Conservation (phyloP, 2,888 invertebrate species). For the Temnothorax ravouxi region DNA sequence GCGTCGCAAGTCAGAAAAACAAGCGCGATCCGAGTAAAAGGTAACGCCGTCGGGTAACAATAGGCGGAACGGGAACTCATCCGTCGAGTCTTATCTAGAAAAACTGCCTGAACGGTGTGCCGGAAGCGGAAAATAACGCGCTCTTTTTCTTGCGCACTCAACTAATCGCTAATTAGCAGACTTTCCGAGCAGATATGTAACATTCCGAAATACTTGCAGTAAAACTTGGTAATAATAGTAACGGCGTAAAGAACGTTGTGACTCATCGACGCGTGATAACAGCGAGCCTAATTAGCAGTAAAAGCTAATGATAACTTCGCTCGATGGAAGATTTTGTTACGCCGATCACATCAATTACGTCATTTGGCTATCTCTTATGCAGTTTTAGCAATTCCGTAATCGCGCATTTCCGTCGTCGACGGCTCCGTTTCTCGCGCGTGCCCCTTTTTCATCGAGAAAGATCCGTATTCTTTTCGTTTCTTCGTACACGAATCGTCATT, state of each 20-base stretch:
- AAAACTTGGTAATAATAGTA: background rate
- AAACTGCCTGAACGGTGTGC: slow-evolving; percentile 20
- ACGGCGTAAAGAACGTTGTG: background rate
- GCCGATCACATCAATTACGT: background rate
- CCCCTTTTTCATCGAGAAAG: background rate
- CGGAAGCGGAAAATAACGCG: slow-evolving; percentile 58
- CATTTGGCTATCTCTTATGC: background rate
- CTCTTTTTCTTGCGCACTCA: slow-evolving; percentile 41
- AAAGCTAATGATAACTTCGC: background rate
- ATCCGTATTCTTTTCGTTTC: background rate
- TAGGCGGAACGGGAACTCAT: slow-evolving; percentile 49
- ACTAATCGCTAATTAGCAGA: slow-evolving; percentile 44
- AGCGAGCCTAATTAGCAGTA: background rate
- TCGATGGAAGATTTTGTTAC: background rate
- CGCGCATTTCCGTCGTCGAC: background rate
- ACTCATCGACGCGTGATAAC: background rate
- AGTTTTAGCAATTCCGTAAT: background rate
- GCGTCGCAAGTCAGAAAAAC: slow-evolving; percentile 27
- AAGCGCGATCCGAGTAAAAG: slow-evolving; percentile 10
- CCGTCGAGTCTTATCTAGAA: slow-evolving; percentile 50
- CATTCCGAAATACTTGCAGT: background rate
- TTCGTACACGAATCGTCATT: background rate
- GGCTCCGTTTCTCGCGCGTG: background rate
- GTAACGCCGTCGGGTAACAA: slow-evolving; percentile 34
- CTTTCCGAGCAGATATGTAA: background rate